Evolutionary conservation across 2,888 invertebrate genomes (phyloP).

Genomic region (Parthenolecanium corni): DNA sequence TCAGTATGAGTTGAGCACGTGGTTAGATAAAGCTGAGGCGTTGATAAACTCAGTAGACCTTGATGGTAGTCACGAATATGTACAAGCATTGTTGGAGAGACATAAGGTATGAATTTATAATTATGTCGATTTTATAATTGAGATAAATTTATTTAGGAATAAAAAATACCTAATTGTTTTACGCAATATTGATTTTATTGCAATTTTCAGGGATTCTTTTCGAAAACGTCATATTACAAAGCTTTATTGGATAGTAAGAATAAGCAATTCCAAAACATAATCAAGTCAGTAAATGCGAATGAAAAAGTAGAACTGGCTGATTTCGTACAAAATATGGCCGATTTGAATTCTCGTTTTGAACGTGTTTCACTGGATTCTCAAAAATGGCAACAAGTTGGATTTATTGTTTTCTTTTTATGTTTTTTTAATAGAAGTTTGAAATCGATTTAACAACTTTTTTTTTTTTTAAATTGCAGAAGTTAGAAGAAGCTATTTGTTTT

Average conservation of each 20-base stretch:
- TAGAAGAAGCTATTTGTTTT: constrained; percentile 65
- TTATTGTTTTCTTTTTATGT: constrained; percentile 1
- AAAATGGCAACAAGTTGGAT: constrained; percentile 52
- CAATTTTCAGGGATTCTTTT: constrained; percentile 21
- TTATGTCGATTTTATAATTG: not conserved
- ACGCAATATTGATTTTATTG: not conserved
- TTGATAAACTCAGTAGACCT: constrained; percentile 50
- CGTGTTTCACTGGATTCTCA: constrained; percentile 63
- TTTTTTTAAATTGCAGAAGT: constrained; percentile 42
- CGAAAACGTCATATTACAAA: constrained; percentile 77
- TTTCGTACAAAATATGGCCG: constrained; percentile 53
- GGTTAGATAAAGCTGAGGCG: constrained; percentile 75
- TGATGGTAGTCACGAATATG: constrained; percentile 55
- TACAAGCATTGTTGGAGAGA: constrained; percentile 63
- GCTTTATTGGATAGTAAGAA: constrained; percentile 91
- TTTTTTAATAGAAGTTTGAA: not conserved
- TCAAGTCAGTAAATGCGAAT: constrained; percentile 62
- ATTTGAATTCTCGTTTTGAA: constrained; percentile 72
- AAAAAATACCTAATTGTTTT: not conserved
- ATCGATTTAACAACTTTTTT: not conserved
- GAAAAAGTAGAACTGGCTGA: constrained; percentile 51
- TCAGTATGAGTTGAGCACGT: constrained; percentile 68
- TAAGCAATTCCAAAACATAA: constrained; percentile 78
- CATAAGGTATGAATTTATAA: constrained; percentile 48
- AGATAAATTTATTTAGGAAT: too few species aligned